Evolutionary conservation across 1,140 invertebrate genomes (phyloP), one percentile per base, ranked within the genome.

Genomic region (Caenorhabditis remanei): DNA sequence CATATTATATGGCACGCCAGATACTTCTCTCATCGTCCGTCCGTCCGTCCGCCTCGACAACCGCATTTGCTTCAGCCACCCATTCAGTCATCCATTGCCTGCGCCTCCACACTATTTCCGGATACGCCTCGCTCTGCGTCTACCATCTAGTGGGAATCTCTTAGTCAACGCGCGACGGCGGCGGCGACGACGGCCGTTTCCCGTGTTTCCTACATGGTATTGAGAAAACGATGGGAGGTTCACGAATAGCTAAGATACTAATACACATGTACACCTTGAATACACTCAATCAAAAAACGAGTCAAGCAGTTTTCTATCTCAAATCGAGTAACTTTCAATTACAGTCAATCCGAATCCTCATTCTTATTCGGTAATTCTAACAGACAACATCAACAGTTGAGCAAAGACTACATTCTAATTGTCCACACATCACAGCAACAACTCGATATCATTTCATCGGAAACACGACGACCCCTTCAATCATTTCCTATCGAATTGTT

Each of bases 101-200:
- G 71, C 71, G 46, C 46, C 71, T 79, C 71, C 53, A 79, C n/a
- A 79, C 71, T 79, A 79, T 79, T 79, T 79, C 71, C 71, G 71
- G 71, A 48, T 13, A 24, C n/a, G n/a, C 8, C 6, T 79, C 19
- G 32, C 4, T 11, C 71, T 79, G 46, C 71, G 46, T 79, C 71
- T 79, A 14, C 40, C 14, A 13, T 50, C 7, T 14, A 13, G 7
- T 79, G n/a, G 3, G 46, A 50, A 50, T 79, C 43, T 79, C 32
- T 79, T n/a, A n/a, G 9, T 43, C 46, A 13, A 13, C 7, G n/a
- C 14, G 46, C 71, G 46, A 79, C 46, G 21, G 40, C 71, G 71
- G 14, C 46, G 43, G 46, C 71, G 71, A 21, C 71, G 71, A 79
- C 71, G 46, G 71, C 71, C 21, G 71, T n/a, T 50, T 79, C 46